Evolutionary conservation across 2,797 vertebrate species (phyloP), one percentile per base, ranked within the genome.

Genomic region (Sebastes aleutianus): DNA sequence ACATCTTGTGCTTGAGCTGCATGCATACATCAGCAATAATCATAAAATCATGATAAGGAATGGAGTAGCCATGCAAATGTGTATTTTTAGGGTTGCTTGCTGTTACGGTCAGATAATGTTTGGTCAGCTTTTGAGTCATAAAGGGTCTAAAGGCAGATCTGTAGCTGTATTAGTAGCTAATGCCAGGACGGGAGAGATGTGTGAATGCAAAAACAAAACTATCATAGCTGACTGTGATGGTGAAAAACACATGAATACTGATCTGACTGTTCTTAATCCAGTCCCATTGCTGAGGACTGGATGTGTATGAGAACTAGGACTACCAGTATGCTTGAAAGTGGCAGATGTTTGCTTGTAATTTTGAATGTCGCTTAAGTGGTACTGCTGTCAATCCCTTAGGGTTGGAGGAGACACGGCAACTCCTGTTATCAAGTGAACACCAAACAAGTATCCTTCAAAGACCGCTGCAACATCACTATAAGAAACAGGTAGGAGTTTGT

Each of bases 361-460:
- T 27, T 67, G 12, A 80, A 71, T 57, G 29, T 58, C 53, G 11
- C 47, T 71, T 9, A 73, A 76, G 4, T 70, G 2, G 32, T 22
- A 18, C 4, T 78, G 7, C 22, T 85, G 64, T 84, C 8, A 54
- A 75, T 63, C 20, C 13, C 47, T 57, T 82, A 99, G 98, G 96
- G 95, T 8, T 99, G 97, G 97, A 97, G 91, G 77, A 96, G 95
- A 89, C 97, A 99, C 29, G 96, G 97, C 76, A 94, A 96, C 86
- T 95, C 95, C 70, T 99, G 98, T 89, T 99, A 97, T 88, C 95
- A 87, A 83, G 86, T 99, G 39, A 92, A 96, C 64, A 76, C 88
- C 63, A 86, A 71, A 0, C 93, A 95, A 83, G 97, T 97, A 18
- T 83, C 86, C 13, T 98, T 97, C 93, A 96, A 97, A 91, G 93